A percentile compares a stretch with the other conserved stretches of the same genome.
These are phyloP conservation scores for Coelopa pilipes DNA, from an alignment of 2,888 invertebrate species.

Conservation along the genomic window DNA sequence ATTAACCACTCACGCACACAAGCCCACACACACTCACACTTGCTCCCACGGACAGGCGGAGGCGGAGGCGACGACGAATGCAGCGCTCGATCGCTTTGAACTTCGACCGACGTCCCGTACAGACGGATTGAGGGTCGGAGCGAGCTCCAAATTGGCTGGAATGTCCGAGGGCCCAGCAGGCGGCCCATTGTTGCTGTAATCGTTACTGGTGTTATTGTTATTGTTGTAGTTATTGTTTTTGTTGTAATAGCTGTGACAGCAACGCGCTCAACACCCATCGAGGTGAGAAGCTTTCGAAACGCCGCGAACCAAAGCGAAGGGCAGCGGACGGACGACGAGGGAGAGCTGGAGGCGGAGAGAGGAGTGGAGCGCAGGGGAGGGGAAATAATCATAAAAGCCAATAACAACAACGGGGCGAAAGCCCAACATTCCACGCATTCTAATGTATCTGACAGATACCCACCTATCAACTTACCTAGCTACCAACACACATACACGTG, in stretches of 20 bases:
- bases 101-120: slow-evolving; percentile 55
- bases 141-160: not conserved
- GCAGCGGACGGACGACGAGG: too few relatives aligned
- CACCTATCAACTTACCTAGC: not conserved
- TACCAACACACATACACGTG: not conserved
- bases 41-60: not conserved
- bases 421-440: slow-evolving; percentile 30
- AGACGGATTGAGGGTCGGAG: too few relatives aligned
- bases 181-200: not conserved
- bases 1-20: slow-evolving; percentile 22
- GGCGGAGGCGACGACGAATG: slow-evolving; percentile 3
- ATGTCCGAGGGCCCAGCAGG: slow-evolving; percentile 20
- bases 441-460: not conserved
- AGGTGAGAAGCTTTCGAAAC: slow-evolving; percentile 21
- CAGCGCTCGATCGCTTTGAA: slow-evolving; percentile 55
- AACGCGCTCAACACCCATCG: slow-evolving; percentile 27
- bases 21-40: slow-evolving; percentile 45
- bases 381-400: not conserved
- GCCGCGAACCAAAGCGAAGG: not conserved
- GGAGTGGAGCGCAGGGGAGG: too few relatives aligned
- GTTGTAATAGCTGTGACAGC: slow-evolving; percentile 14
- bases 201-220: not conserved
- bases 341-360: too few relatives aligned
- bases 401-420: not conserved
- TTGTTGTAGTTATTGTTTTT: not conserved